Evolutionary conservation across 2,113 vertebrate genomes (phyloP).

Genomic region (Heptranchias perlo): DNA sequence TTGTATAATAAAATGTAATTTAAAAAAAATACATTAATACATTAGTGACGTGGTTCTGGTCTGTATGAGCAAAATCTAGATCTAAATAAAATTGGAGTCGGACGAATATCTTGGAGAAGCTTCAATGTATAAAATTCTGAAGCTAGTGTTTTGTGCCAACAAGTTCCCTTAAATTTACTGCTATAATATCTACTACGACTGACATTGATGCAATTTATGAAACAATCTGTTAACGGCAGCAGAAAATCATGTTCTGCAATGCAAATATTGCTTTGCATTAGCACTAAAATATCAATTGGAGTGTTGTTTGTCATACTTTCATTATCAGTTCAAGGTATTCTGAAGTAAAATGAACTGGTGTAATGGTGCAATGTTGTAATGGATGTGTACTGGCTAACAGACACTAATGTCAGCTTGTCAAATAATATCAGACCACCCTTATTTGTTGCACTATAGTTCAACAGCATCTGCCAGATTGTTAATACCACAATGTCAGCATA

Average conservation of each 20-base stretch:
- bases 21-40: background rate
- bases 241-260: background rate
- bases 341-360: slow-evolving; percentile 10
- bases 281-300: background rate
- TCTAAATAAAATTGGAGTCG: background rate
- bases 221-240: background rate
- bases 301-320: background rate
- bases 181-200: background rate
- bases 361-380: background rate
- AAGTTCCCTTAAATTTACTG: background rate
- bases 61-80: background rate
- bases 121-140: background rate
- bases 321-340: background rate
- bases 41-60: background rate
- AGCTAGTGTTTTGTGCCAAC: background rate
- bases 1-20: background rate
- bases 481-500: background rate
- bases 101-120: background rate
- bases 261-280: background rate
- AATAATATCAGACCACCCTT: background rate
- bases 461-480: slow-evolving; percentile 2
- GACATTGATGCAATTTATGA: background rate
- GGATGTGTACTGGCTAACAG: background rate
- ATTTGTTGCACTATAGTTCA: background rate
- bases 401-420: slow-evolving; percentile 20